Percentiles rank a stretch among this genome's conserved stretches.
phyloP scores from a whole-genome alignment of 2,797 vertebrate species.

The Enteromius afrohamiltoni region DNA sequence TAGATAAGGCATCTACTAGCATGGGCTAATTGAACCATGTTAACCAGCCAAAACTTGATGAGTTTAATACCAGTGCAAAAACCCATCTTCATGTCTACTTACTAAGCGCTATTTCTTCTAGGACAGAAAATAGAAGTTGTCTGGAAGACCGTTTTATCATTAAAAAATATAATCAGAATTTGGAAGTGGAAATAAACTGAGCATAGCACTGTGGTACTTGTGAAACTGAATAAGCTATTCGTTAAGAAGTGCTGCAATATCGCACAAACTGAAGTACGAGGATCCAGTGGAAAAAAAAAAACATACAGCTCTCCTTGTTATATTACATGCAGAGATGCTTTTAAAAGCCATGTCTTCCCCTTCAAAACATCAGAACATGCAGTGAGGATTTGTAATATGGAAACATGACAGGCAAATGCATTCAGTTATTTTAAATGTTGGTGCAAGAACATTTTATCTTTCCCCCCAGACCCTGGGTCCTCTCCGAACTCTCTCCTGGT shows the following conservation, averaged over 20 bases:
- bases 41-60: not conserved
- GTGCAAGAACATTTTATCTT: conserved; percentile 54
- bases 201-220: not conserved
- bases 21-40: not conserved
- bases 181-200: not conserved
- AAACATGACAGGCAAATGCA: conserved; percentile 49
- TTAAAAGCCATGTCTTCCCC: conserved; percentile 28
- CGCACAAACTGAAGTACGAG: not conserved
- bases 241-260: not conserved
- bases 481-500: conserved; percentile 47
- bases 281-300: not conserved
- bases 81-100: not conserved
- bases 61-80: not conserved
- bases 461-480: conserved; percentile 45
- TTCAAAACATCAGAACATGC: conserved; percentile 36
- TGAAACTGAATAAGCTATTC: conserved; percentile 26
- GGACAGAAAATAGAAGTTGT: not conserved
- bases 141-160: not conserved
- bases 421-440: conserved; percentile 57
- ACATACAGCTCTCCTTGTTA: not conserved
- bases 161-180: not conserved
- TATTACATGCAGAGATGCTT: conserved; percentile 20
- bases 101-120: not conserved
- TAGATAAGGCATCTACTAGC: not conserved
- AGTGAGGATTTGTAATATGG: conserved; percentile 49